phyloP scores from a whole-genome alignment of 2,113 vertebrate genomes.

The Numenius arquata region DNA sequence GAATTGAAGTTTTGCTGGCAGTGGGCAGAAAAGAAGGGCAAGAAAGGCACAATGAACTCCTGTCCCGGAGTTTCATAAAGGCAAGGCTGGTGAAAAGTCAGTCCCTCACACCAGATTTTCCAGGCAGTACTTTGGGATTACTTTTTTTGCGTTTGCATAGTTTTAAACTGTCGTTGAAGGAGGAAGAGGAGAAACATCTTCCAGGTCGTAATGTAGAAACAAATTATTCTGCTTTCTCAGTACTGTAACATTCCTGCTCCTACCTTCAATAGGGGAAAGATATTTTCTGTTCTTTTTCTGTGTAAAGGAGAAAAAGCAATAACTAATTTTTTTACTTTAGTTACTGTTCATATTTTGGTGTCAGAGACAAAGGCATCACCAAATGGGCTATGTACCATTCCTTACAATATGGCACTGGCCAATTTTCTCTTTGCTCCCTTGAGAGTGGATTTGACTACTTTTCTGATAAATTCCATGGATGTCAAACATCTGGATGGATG shows the following conservation, averaged over 20 bases:
- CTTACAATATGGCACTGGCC: conserved; percentile 31
- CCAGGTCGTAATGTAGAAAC: not conserved
- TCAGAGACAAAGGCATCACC: not conserved
- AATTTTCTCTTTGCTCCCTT: conserved; percentile 28
- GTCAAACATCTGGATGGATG: conserved; percentile 28
- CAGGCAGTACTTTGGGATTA: not conserved
- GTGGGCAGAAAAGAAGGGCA: not conserved
- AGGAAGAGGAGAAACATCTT: not conserved
- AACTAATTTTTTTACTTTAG: not conserved
- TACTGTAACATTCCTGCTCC: not conserved
- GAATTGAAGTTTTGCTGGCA: not conserved
- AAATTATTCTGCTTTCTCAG: not conserved
- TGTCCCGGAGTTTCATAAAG: not conserved
- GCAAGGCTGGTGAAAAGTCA: not conserved
- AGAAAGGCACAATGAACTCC: not conserved
- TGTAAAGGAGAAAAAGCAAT: not conserved
- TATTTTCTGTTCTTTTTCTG: not conserved
- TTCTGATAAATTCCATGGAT: not conserved
- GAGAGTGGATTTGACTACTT: not conserved
- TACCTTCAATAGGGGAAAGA: not conserved
- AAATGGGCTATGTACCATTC: not conserved
- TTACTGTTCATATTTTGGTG: not conserved
- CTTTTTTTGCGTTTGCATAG: not conserved
- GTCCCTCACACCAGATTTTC: not conserved
- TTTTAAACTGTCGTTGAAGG: not conserved